phyloP scores from a whole-genome alignment of 2,113 vertebrate genomes.

The Pollachius pollachius region DNA sequence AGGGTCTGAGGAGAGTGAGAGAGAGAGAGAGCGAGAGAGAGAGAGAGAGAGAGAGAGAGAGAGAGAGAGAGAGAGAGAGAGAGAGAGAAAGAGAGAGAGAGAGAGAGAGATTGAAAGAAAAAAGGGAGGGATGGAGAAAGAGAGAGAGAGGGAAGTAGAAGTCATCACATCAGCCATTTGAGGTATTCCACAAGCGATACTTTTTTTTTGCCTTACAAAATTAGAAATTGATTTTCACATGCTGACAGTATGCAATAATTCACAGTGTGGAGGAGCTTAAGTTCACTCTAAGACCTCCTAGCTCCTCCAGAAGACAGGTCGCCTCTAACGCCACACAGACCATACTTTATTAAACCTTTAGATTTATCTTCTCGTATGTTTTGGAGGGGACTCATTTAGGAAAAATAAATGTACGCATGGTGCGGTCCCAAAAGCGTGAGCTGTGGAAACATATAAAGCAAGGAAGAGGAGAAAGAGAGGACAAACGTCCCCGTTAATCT shows the following conservation, averaged over 20 bases:
- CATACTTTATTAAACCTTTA: conserved; percentile 16
- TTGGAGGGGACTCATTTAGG: neutral
- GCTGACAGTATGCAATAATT: conserved; percentile 42
- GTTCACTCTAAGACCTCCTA: conserved; percentile 21
- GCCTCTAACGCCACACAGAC: conserved; percentile 9
- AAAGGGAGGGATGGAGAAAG: neutral
- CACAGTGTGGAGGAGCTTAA: conserved; percentile 6
- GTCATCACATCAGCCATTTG: conserved; percentile 33
- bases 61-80: neutral
- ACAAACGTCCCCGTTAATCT: neutral
- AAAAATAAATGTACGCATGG: neutral
- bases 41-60: neutral
- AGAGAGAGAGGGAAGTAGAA: neutral
- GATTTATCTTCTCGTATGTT: neutral
- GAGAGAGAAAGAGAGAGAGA: neutral
- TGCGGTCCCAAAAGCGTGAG: no score
- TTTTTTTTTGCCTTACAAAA: conserved; percentile 53
- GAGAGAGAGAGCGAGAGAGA: neutral
- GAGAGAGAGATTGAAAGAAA: neutral
- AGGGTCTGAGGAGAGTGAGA: neutral
- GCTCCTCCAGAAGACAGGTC: conserved; percentile 22
- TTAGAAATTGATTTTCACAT: conserved; percentile 65
- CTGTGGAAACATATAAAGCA: neutral
- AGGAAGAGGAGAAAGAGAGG: neutral
- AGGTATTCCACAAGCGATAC: conserved; percentile 29